Percentiles rank a stretch among this genome's conserved stretches.
Conservation (phyloP, 1,140 invertebrate species). For the Gerris buenoi region DNA sequence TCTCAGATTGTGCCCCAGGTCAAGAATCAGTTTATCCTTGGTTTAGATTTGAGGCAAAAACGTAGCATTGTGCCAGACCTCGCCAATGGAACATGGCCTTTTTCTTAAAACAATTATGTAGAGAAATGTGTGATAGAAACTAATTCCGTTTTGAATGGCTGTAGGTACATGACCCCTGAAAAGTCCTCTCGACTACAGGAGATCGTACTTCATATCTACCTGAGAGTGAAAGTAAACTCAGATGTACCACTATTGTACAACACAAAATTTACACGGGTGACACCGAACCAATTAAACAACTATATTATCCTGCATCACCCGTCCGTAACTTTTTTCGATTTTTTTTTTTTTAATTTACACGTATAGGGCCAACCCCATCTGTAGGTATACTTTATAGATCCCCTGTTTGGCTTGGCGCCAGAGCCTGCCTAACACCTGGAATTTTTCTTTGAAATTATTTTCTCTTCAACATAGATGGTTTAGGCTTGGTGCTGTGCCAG, state of each 20-base stretch:
- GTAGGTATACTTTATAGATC: too few relatives aligned
- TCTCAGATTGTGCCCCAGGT: neutral
- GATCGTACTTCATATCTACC: neutral
- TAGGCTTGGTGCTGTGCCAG: too few relatives aligned
- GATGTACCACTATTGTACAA: neutral
- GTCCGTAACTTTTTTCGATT: too few relatives aligned
- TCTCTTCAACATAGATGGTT: too few relatives aligned
- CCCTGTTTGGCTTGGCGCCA: too few relatives aligned
- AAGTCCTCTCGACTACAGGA: neutral
- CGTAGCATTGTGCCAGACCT: neutral
- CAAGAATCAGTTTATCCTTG: neutral
- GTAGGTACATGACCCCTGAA: neutral
- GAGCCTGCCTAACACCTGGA: too few relatives aligned
- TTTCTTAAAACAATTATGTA: neutral
- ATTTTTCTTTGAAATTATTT: too few relatives aligned
- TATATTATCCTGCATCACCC: slow-evolving; percentile 11
- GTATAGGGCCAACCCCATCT: too few relatives aligned
- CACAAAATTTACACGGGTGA: neutral
- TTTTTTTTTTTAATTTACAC: too few relatives aligned
- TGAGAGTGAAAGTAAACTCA: neutral
- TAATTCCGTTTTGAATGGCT: neutral
- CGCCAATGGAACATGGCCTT: neutral
- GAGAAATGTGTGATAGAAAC: neutral
- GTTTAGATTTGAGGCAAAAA: neutral
- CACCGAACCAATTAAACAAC: slow-evolving; percentile 10